These are phyloP conservation scores for Etia nguti DNA, from an alignment of 2,113 vertebrate genomes.

Conservation along the genomic window DNA sequence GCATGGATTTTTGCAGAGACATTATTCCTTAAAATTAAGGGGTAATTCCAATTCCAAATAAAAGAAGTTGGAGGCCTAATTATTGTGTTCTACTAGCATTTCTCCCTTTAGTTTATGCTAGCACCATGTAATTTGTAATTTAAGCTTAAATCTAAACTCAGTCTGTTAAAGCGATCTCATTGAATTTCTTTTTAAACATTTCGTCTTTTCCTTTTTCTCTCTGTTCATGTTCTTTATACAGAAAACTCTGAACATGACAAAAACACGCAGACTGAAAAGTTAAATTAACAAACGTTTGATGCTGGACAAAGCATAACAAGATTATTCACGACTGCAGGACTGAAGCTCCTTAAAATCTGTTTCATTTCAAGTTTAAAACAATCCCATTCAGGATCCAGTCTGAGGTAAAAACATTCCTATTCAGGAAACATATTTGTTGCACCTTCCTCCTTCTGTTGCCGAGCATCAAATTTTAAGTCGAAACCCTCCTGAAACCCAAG, in stretches of 20 bases:
- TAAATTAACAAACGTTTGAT: neutral
- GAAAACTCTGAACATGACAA: neutral
- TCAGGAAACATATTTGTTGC: no score
- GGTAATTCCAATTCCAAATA: neutral
- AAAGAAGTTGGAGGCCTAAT: neutral
- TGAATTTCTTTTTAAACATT: neutral
- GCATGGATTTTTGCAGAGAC: neutral
- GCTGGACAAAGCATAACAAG: neutral
- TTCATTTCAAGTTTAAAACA: neutral
- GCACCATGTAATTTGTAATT: neutral
- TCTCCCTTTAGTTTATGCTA: neutral
- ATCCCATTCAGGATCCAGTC: no score
- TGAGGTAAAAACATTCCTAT: no score
- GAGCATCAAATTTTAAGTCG: no score
- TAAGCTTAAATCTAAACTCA: neutral
- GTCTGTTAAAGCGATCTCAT: neutral
- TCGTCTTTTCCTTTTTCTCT: neutral
- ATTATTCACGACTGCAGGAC: neutral
- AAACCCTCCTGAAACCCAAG: no score
- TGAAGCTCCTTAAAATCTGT: neutral
- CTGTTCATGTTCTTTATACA: neutral
- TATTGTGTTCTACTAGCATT: neutral
- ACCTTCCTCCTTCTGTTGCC: no score
- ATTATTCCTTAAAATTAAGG: neutral
- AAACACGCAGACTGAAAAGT: neutral